These are phyloP conservation scores for Isurus oxyrinchus DNA, from an alignment of 2,113 vertebrate genomes.

Conservation along the genomic window DNA sequence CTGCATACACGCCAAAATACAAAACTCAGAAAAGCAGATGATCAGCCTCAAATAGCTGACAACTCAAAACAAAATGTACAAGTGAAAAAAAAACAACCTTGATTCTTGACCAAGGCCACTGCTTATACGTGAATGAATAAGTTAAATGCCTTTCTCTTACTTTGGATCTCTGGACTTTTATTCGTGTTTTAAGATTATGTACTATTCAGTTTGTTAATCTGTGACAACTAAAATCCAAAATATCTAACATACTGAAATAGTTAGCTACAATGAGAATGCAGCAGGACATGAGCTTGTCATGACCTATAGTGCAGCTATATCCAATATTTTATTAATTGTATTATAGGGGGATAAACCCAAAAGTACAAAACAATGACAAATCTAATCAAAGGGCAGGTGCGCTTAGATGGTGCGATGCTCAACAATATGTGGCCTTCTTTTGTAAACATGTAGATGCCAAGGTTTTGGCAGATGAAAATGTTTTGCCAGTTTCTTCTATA, in stretches of 20 bases:
- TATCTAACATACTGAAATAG: neutral
- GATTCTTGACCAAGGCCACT: neutral
- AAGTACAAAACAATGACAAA: no score
- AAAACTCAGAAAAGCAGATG: neutral
- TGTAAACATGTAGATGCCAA: no score
- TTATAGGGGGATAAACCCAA: no score
- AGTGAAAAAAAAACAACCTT: neutral
- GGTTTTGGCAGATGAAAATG: no score
- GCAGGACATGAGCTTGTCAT: neutral
- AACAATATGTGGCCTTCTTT: no score
- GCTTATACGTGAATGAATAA: neutral
- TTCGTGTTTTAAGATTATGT: neutral
- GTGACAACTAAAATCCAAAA: neutral
- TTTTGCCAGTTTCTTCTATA: no score
- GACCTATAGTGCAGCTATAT: no score
- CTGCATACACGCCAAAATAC: neutral
- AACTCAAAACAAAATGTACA: neutral
- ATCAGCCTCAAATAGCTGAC: neutral
- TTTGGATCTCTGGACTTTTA: neutral
- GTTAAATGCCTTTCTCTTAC: neutral
- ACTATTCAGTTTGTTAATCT: neutral
- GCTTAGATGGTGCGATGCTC: no score
- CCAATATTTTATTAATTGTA: no score
- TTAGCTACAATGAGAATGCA: neutral
- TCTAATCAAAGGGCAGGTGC: no score